Evolutionary conservation across 2,113 vertebrate genomes (phyloP).

Genomic region (Brienomyrus longianalis): DNA sequence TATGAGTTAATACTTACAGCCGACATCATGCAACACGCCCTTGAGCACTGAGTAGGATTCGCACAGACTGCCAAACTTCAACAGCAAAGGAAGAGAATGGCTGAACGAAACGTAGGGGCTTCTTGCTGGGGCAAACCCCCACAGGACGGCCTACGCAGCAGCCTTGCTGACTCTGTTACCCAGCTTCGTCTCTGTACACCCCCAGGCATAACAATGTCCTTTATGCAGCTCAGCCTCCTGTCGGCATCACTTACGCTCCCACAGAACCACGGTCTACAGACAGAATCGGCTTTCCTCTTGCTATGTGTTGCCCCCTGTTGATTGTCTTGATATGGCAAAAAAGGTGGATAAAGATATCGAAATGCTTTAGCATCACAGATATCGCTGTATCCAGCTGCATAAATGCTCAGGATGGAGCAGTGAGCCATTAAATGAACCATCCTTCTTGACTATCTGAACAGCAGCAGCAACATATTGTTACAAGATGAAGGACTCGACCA

Average conservation of each 20-base stretch:
- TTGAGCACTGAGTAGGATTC: background rate
- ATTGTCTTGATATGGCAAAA: background rate
- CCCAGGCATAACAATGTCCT: background rate
- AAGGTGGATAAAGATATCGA: background rate
- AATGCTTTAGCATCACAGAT: background rate
- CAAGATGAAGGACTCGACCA: background rate
- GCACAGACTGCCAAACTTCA: background rate
- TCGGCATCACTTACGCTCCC: background rate
- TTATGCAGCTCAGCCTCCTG: background rate
- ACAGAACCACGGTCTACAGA: background rate
- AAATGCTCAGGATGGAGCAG: background rate
- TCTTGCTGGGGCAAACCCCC: background rate
- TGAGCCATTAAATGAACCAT: background rate
- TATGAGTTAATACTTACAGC: background rate
- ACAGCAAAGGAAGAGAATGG: background rate
- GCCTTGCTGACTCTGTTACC: background rate
- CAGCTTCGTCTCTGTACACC: background rate
- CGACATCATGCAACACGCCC: background rate
- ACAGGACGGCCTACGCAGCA: background rate
- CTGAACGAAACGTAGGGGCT: background rate
- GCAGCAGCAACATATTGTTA: background rate
- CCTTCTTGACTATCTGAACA: background rate
- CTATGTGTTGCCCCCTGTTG: background rate
- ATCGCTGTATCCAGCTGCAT: background rate
- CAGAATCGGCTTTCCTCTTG: background rate